phyloP scores from a whole-genome alignment of 2,888 invertebrate species.

The Dryobota labecula region DNA sequence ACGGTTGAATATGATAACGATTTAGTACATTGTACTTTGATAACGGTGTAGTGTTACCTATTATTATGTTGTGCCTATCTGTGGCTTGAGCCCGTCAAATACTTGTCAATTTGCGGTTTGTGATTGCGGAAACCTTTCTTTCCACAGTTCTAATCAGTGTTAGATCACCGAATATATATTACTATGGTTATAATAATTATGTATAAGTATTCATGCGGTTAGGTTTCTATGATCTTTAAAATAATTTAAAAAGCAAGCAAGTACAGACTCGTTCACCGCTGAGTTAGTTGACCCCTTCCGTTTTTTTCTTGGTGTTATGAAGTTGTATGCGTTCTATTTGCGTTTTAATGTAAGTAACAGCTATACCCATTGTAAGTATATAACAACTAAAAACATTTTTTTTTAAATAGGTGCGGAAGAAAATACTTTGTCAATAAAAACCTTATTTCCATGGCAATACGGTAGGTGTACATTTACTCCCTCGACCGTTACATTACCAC shows the following conservation, averaged over 20 bases:
- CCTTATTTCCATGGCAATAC: constrained; percentile 30
- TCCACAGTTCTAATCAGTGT: background rate
- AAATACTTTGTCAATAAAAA: constrained; percentile 28
- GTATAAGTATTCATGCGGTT: background rate
- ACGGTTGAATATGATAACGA: constrained; percentile 69
- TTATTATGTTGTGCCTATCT: constrained; percentile 44
- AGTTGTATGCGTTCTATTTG: constrained; percentile 31
- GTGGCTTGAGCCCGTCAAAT: constrained; percentile 35
- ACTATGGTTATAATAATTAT: too few relatives aligned
- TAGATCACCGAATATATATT: background rate
- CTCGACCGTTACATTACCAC: constrained; percentile 8
- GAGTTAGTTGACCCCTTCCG: constrained; percentile 44
- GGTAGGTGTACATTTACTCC: constrained; percentile 15
- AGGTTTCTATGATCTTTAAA: background rate
- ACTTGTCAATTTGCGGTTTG: constrained; percentile 50
- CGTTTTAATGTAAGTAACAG: constrained; percentile 15
- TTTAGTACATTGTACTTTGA: constrained; percentile 55
- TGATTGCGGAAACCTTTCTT: constrained; percentile 16
- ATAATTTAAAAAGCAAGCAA: constrained; percentile 24
- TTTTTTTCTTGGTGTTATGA: constrained; percentile 21
- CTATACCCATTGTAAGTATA: background rate
- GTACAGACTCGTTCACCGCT: constrained; percentile 42
- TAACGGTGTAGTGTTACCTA: constrained; percentile 46
- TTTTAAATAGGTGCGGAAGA: constrained; percentile 1
- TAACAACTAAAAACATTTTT: background rate